Percentiles rank a stretch among this genome's conserved stretches.
Conservation (phyloP, 1,140 invertebrate genomes). For the Penaeus chinensis region DNA sequence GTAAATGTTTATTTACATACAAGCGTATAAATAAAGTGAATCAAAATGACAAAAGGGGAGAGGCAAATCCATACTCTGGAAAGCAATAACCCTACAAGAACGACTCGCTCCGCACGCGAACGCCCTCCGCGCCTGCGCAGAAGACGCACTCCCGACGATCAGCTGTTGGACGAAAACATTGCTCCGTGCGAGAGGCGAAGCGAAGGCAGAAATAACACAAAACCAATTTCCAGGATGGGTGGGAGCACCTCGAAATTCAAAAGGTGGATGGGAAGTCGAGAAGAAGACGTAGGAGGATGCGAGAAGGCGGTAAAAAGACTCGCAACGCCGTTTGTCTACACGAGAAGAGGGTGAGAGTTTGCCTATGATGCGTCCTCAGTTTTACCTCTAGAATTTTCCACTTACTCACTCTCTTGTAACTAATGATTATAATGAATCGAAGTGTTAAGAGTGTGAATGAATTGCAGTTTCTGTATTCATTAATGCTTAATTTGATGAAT, state of each 20-base stretch:
- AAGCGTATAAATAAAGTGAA: too few species aligned
- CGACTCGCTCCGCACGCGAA: not conserved
- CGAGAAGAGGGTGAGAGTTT: conserved; percentile 53
- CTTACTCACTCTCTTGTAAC: too few species aligned
- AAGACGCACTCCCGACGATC: not conserved
- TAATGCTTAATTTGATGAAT: too few species aligned
- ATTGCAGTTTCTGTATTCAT: too few species aligned
- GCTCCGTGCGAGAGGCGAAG: not conserved
- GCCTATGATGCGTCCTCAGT: not conserved
- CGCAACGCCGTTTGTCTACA: conserved; percentile 52
- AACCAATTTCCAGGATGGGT: conserved; percentile 31
- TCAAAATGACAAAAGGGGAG: too few species aligned
- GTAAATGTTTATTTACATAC: too few species aligned
- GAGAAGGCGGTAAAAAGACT: conserved; percentile 53
- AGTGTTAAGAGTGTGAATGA: too few species aligned
- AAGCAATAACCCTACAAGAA: too few species aligned
- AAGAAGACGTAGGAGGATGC: conserved; percentile 29
- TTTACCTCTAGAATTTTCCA: not conserved
- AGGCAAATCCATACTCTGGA: too few species aligned
- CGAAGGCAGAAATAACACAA: too few species aligned
- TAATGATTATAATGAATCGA: too few species aligned
- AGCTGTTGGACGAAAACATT: conserved; percentile 47
- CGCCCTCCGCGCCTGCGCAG: not conserved
- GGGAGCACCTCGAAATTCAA: conserved; percentile 56
- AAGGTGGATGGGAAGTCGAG: conserved; percentile 52